A percentile compares a stretch with the other conserved stretches of the same genome.
Conservation (phyloP, 2,888 invertebrate genomes). For the Rugalucina vietnamica region DNA sequence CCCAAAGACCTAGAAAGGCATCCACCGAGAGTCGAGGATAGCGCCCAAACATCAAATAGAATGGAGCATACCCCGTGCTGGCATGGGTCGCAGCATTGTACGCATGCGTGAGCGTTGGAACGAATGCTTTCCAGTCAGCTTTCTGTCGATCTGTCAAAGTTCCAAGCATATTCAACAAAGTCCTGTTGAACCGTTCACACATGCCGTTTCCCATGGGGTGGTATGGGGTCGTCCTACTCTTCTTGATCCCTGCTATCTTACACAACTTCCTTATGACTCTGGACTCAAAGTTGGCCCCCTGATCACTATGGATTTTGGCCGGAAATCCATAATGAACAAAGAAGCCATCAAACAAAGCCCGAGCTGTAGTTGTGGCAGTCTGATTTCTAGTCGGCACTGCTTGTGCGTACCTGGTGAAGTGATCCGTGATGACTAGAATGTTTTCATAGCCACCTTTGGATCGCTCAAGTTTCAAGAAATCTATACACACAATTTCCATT, state of each 20-base stretch:
- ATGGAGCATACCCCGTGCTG: neutral
- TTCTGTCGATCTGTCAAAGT: neutral
- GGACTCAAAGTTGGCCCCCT: no score
- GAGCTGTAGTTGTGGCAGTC: neutral
- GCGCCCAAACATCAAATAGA: neutral
- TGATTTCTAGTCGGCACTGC: neutral
- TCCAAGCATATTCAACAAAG: neutral
- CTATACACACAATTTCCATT: neutral
- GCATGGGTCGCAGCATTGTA: no score
- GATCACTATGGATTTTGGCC: neutral
- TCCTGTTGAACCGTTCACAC: neutral
- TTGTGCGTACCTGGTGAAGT: constrained; percentile 1
- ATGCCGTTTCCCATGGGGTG: neutral
- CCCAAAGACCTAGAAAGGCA: neutral
- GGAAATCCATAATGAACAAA: neutral
- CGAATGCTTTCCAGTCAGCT: neutral
- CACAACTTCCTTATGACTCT: neutral
- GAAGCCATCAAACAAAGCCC: no score
- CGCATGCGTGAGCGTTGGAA: no score
- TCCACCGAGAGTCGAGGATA: neutral
- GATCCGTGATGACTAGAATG: neutral
- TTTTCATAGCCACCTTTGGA: neutral
- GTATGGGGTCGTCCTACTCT: neutral
- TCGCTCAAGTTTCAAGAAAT: neutral
- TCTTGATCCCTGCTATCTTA: neutral